phyloP scores from a whole-genome alignment of 2,888 invertebrate genomes.

The Chelonus formosanus region DNA sequence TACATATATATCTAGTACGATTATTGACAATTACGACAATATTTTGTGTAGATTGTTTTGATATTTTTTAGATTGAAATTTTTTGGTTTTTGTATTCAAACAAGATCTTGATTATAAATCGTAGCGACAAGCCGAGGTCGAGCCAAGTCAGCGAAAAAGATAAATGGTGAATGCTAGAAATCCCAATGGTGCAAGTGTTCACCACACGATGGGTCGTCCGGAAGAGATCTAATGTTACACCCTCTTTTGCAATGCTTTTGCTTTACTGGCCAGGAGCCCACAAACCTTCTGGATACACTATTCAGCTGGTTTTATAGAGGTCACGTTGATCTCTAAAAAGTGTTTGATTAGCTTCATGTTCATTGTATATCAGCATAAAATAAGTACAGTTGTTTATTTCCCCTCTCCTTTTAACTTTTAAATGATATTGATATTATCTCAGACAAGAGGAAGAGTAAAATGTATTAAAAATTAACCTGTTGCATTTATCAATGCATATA shows the following conservation, averaged over 20 bases:
- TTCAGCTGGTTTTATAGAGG: constrained; percentile 31
- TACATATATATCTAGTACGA: too few relatives aligned
- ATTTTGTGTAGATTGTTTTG: background rate
- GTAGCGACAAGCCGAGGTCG: constrained; percentile 28
- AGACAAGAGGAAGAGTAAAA: too few relatives aligned
- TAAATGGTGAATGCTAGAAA: constrained; percentile 27
- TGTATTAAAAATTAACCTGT: too few relatives aligned
- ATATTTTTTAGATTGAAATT: background rate
- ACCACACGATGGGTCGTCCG: constrained; percentile 39
- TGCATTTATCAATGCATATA: too few relatives aligned
- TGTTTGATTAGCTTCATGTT: background rate
- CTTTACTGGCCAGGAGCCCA: constrained; percentile 48
- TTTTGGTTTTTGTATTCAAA: constrained; percentile 30
- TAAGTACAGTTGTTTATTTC: too few relatives aligned
- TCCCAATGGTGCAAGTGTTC: constrained; percentile 10
- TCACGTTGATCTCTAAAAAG: constrained; percentile 15
- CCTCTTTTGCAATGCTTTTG: constrained; percentile 29
- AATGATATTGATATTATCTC: too few relatives aligned
- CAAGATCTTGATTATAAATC: constrained; percentile 35
- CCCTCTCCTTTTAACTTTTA: too few relatives aligned
- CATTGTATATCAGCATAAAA: background rate
- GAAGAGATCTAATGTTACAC: constrained; percentile 51
- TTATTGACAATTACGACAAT: too few relatives aligned
- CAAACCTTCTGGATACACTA: constrained; percentile 40
- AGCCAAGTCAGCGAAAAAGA: constrained; percentile 44